Conservation (phyloP, 2,888 invertebrate genomes). For the Galerucella calmariensis region DNA sequence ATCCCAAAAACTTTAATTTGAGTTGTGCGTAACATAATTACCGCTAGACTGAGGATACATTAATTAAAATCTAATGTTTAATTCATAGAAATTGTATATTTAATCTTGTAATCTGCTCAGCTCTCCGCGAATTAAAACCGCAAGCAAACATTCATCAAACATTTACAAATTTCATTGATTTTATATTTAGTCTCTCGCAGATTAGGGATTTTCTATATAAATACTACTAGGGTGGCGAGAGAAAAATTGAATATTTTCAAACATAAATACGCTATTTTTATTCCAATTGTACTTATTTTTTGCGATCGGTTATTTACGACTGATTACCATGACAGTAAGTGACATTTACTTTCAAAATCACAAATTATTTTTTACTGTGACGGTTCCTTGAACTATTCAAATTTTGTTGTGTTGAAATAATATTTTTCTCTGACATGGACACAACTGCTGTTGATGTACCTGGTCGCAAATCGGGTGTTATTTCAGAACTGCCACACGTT, state of each 20-base stretch:
- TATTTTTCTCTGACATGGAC: not conserved
- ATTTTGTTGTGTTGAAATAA: no score
- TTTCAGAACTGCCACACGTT: no score
- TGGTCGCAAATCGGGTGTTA: no score
- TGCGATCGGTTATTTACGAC: no score
- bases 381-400: no score
- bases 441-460: no score
- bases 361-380: no score
- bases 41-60: constrained; percentile 61
- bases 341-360: no score
- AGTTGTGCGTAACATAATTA: constrained; percentile 61
- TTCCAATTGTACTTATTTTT: no score
- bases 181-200: constrained; percentile 49
- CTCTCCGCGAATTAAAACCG: constrained; percentile 64
- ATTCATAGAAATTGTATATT: constrained; percentile 65
- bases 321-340: no score
- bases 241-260: no score
- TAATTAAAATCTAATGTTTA: constrained; percentile 66
- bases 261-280: no score
- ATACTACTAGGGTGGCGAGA: not conserved
- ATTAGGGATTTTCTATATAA: constrained; percentile 1
- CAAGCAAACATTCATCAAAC: constrained; percentile 61
- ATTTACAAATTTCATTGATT: constrained; percentile 58
- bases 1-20: constrained; percentile 58
- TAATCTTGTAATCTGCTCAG: constrained; percentile 65